Evolutionary conservation across 2,113 vertebrate species (phyloP).

Genomic region (Notechis scutatus): DNA sequence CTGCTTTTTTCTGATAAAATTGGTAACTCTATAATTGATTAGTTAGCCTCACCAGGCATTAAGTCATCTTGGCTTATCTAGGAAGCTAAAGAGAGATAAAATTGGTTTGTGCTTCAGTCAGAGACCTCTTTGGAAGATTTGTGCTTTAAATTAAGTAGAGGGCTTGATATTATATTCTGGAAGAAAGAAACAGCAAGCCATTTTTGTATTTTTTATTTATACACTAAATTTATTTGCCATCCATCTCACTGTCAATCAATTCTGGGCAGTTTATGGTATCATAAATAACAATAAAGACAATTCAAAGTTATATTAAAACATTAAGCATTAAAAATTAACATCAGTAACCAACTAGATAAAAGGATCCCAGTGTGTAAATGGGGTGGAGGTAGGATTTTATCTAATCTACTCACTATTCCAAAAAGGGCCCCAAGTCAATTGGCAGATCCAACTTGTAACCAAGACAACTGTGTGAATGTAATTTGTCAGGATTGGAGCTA

Average conservation of each 20-base stretch:
- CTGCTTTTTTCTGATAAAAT: background rate
- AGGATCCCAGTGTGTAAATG: background rate
- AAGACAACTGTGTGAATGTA: background rate
- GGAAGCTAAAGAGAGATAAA: background rate
- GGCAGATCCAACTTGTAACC: background rate
- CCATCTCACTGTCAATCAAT: background rate
- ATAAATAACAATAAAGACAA: background rate
- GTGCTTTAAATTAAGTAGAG: background rate
- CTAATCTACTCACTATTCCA: background rate
- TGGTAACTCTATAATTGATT: background rate
- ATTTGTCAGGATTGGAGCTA: background rate
- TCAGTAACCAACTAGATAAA: background rate
- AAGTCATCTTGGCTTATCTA: background rate
- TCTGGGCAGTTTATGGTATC: background rate
- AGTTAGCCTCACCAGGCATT: background rate
- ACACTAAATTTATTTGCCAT: background rate
- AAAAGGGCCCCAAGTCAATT: background rate
- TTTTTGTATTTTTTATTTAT: background rate
- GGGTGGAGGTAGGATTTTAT: background rate
- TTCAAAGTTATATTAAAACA: background rate
- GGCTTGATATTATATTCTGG: background rate
- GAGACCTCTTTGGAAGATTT: background rate
- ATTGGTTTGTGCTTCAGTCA: background rate
- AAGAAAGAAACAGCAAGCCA: background rate
- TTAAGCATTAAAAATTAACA: background rate